A percentile compares a stretch with the other conserved stretches of the same genome.
These are phyloP conservation scores for Chalcis sispes DNA, from an alignment of 2,888 invertebrate genomes.

Conservation along the genomic window DNA sequence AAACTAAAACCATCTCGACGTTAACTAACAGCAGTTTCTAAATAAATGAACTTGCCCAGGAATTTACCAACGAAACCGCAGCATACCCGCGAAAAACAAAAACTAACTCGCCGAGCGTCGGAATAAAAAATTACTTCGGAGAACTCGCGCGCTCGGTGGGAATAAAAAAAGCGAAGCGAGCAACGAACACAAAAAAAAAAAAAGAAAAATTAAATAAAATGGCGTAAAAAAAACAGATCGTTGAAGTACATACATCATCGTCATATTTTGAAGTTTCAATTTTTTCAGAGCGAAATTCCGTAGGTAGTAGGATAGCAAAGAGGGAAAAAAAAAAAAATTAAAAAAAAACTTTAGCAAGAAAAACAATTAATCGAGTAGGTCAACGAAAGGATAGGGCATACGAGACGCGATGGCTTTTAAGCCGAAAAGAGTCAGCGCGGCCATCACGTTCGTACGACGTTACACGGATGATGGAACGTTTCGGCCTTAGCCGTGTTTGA, in stretches of 20 bases:
- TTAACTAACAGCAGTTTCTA: no score
- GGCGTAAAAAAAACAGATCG: background rate
- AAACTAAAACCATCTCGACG: no score
- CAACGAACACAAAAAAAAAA: background rate
- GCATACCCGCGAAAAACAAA: background rate
- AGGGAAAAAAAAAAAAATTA: slow-evolving; percentile 1
- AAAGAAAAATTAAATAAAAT: background rate
- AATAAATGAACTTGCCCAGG: background rate
- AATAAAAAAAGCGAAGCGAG: background rate
- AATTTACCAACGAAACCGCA: background rate
- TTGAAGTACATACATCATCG: slow-evolving; percentile 51
- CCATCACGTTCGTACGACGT: background rate
- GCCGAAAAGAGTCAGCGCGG: slow-evolving; percentile 30
- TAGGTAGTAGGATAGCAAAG: background rate
- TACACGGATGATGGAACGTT: slow-evolving; percentile 36
- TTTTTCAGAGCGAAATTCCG: slow-evolving; percentile 22
- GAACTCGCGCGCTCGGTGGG: background rate
- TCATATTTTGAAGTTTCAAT: slow-evolving; percentile 51
- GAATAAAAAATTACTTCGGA: slow-evolving; percentile 25
- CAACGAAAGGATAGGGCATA: no score
- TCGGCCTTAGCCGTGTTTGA: slow-evolving; percentile 13
- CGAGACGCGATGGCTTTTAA: slow-evolving; percentile 31
- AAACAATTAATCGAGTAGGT: slow-evolving; percentile 54
- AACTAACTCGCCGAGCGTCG: slow-evolving; percentile 5
- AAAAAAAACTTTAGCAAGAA: slow-evolving; percentile 7